phyloP scores from a whole-genome alignment of 1,140 invertebrate species.

The Paraescarpia echinospica region DNA sequence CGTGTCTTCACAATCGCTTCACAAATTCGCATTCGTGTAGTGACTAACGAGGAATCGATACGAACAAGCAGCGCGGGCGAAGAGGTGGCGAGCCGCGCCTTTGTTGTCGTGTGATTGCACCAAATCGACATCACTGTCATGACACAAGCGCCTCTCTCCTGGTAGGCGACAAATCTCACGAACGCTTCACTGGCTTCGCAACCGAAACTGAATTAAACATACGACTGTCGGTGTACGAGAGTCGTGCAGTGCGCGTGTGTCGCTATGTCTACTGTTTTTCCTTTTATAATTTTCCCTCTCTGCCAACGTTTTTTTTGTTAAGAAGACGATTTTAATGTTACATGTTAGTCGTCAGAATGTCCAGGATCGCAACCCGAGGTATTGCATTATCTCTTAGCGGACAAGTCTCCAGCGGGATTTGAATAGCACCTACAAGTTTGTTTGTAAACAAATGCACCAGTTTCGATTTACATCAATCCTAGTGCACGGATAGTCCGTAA shows the following conservation, averaged over 20 bases:
- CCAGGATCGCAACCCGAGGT: neutral
- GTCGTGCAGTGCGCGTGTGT: neutral
- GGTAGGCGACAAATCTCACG: neutral
- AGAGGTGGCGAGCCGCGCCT: neutral
- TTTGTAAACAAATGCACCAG: too few relatives aligned
- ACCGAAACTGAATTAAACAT: neutral
- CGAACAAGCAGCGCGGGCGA: neutral
- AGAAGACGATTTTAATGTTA: neutral
- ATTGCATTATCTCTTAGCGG: neutral
- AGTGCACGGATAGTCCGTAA: too few relatives aligned
- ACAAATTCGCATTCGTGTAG: neutral
- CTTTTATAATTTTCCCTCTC: too few relatives aligned
- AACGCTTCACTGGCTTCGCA: neutral
- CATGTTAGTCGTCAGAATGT: neutral
- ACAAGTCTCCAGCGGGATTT: neutral
- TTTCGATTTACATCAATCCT: too few relatives aligned
- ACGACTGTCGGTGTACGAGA: neutral
- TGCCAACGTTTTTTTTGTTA: too few relatives aligned
- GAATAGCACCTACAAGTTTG: too few relatives aligned
- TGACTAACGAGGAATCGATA: neutral
- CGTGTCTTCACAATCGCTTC: neutral
- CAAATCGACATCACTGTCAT: neutral
- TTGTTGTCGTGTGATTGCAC: neutral
- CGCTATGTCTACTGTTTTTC: neutral
- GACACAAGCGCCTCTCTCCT: too few relatives aligned